Conservation (phyloP, 2,797 vertebrate genomes). For the Danio aesculapii region DNA sequence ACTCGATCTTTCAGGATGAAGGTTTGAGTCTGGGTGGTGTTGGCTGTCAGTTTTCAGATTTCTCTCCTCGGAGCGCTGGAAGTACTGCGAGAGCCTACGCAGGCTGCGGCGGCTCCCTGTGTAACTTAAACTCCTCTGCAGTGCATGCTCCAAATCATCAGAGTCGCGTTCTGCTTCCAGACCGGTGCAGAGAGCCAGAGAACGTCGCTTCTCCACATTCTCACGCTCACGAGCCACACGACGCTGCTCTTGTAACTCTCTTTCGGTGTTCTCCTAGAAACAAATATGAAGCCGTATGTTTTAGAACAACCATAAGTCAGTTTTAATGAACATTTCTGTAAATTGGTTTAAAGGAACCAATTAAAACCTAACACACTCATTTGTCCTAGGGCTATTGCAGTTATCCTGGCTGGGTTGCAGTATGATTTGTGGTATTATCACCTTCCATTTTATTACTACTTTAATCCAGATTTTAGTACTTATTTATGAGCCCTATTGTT, state of each 20-base stretch:
- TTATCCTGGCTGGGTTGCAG: no score
- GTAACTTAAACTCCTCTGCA: slow-evolving; percentile 79
- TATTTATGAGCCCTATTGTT: no score
- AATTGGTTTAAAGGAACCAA: not conserved
- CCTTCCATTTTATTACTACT: no score
- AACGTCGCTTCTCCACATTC: slow-evolving; percentile 80
- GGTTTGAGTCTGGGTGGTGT: not conserved
- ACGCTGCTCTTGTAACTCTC: slow-evolving; percentile 81
- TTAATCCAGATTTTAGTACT: no score
- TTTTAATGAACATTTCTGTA: not conserved
- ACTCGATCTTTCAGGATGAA: slow-evolving; percentile 10
- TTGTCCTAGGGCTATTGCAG: not conserved
- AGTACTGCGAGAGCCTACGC: slow-evolving; percentile 68
- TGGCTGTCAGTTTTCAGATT: slow-evolving; percentile 33
- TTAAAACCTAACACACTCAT: not conserved
- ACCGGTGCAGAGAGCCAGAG: slow-evolving; percentile 76
- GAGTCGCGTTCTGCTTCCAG: slow-evolving; percentile 64
- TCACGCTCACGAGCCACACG: slow-evolving; percentile 78
- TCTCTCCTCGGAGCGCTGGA: slow-evolving; percentile 46
- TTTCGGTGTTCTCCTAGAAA: slow-evolving; percentile 82
- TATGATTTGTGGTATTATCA: no score
- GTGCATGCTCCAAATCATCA: slow-evolving; percentile 80
- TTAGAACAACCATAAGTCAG: not conserved
- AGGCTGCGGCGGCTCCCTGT: slow-evolving; percentile 77
- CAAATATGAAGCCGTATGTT: not conserved